Base-by-base conservation (phyloP, 1,140 invertebrate genomes). In the Stegodyphus dumicola region DNA sequence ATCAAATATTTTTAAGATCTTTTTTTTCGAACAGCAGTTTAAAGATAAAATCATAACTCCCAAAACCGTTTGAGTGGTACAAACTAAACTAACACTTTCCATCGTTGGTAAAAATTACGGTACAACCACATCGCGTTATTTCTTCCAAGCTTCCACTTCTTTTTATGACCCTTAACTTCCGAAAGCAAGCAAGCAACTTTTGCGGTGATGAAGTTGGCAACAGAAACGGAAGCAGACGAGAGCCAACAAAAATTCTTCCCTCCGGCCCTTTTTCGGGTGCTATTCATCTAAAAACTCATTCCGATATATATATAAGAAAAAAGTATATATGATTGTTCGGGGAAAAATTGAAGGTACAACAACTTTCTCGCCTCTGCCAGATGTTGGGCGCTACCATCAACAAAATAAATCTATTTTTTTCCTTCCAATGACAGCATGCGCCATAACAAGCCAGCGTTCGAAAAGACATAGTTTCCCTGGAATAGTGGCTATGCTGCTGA, bases 241-340 rank as follows among this genome's bases (percentile, higher is more conserved):
- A 9, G n/a, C 5, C 15, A 54, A 6, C 33, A 77, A 67, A 67
- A 65, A 79, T 69, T 51, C 33, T 54, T 75, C 69, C 78, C 78
- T n/a, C 67, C 69, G 17, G 51, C 51, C 70, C 51, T 7, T 33
- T 33, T 69, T 56, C 64, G 11, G 71, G 48, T 10, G 80, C 71
- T 75, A 83, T 83, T 83, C 73, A 83, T 83, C 80, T 73, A 77
- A 75, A 83, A 83, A 83, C 80, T 83, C 80, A 83, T 83, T 83
- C 69, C 80, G 64, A 73, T 80, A 52, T 77, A 77, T 69, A 79
- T 69, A 79, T 69, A 73, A 70, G 60, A 15, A 81, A 18, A 81
- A 75, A 83, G 71, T 75, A 64, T 83, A 75, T 83, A 67, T 83
- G 80, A 83, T 83, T 75, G 70, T 75, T 66, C 56, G 70, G 60